These are phyloP conservation scores for Arothron firmamentum DNA, from an alignment of 2,113 vertebrate species.

Conservation along the genomic window DNA sequence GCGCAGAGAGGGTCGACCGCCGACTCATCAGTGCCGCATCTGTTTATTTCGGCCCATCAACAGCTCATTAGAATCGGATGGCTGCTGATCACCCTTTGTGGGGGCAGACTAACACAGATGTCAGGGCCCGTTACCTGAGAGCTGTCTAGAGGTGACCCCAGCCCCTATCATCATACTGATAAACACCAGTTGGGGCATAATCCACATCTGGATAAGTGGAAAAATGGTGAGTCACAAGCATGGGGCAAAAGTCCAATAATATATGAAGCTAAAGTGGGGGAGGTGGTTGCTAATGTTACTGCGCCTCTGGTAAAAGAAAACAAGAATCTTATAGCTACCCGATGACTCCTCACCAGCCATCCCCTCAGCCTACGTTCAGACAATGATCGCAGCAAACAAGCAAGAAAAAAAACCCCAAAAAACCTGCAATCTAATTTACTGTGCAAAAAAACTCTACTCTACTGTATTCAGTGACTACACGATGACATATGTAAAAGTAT, in stretches of 20 bases:
- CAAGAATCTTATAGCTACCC: slow-evolving; percentile 21
- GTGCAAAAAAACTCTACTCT: too few relatives aligned
- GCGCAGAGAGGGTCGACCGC: too few relatives aligned
- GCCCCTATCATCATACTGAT: slow-evolving; percentile 39
- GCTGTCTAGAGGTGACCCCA: slow-evolving; percentile 57
- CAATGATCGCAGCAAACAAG: slow-evolving; percentile 16
- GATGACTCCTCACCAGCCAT: slow-evolving; percentile 34
- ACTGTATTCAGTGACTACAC: too few relatives aligned
- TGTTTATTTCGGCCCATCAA: too few relatives aligned
- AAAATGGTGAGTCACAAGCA: slow-evolving; percentile 23
- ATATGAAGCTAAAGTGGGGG: slow-evolving; percentile 1
- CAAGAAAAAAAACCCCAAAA: too few relatives aligned
- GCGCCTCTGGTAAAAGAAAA: slow-evolving; percentile 52
- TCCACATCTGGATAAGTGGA: slow-evolving; percentile 58
- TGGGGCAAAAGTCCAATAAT: slow-evolving; percentile 39
- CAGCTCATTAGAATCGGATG: slow-evolving; percentile 47
- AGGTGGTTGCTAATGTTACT: slow-evolving; percentile 9
- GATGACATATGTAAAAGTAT: too few relatives aligned
- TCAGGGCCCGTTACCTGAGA: slow-evolving; percentile 69
- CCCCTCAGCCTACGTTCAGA: slow-evolving; percentile 39
- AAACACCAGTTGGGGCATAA: slow-evolving; percentile 54
- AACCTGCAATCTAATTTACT: too few relatives aligned
- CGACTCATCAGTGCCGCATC: too few relatives aligned
- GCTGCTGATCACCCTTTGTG: slow-evolving; percentile 58
- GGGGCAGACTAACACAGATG: slow-evolving; percentile 62